Conservation (phyloP, 2,113 vertebrate genomes). For the Ranitomeya variabilis region DNA sequence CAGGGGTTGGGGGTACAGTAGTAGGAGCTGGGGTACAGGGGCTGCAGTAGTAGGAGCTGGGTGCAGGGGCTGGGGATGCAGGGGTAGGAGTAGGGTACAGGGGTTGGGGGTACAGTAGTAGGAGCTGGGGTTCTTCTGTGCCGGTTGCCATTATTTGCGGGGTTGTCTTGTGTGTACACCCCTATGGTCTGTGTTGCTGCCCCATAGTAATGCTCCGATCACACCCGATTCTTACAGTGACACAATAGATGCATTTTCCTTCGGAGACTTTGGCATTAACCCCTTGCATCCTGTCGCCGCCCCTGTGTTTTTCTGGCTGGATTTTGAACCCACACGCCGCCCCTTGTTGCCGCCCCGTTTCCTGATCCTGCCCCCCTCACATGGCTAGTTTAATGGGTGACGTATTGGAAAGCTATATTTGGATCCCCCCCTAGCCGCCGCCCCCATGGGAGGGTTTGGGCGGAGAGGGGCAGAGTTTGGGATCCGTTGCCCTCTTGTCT, state of each 20-base stretch:
- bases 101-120: too few relatives aligned
- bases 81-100: too few relatives aligned
- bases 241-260: not conserved
- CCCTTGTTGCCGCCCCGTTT: constrained; percentile 2
- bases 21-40: too few relatives aligned
- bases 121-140: too few relatives aligned
- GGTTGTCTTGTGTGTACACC: too few relatives aligned
- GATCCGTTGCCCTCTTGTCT: constrained; percentile 2
- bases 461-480: not conserved
- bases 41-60: too few relatives aligned
- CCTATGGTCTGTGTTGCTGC: too few relatives aligned
- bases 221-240: too few relatives aligned
- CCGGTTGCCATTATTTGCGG: too few relatives aligned
- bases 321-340: constrained; percentile 28
- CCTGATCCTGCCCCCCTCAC: not conserved
- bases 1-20: too few relatives aligned
- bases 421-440: not conserved
- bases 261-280: not conserved
- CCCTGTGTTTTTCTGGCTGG: constrained; percentile 22
- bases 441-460: not conserved
- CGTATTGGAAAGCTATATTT: constrained; percentile 54
- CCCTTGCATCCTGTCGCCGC: not conserved
- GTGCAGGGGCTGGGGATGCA: too few relatives aligned
- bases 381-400: constrained; percentile 60
- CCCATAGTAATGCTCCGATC: too few relatives aligned